Evolutionary conservation across 2,888 invertebrate species (phyloP).

Genomic region (Idaea aversata): DNA sequence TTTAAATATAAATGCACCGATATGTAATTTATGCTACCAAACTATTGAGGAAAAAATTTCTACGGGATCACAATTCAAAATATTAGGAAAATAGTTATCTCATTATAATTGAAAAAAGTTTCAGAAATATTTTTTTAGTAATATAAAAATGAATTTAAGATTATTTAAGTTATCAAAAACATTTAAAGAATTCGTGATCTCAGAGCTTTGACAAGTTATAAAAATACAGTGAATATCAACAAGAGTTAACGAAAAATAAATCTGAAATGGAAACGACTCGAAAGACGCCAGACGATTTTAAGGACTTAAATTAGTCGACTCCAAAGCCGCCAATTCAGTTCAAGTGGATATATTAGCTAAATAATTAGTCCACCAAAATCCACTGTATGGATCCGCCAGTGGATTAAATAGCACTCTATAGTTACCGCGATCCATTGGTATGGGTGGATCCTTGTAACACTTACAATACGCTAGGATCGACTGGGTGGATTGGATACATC

Average conservation of each 20-base stretch:
- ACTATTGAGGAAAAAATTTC: conserved; percentile 65
- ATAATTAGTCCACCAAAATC: no score
- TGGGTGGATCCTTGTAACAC: no score
- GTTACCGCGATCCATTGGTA: no score
- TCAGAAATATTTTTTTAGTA: conserved; percentile 60
- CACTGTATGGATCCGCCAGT: no score
- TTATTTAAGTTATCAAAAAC: conserved; percentile 1
- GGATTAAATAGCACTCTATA: no score
- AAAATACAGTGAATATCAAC: neutral
- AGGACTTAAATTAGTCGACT: no score
- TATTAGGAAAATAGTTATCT: conserved; percentile 75
- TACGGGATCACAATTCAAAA: conserved; percentile 70
- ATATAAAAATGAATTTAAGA: conserved; percentile 34
- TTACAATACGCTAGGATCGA: no score
- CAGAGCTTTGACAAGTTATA: neutral
- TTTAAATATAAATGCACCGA: conserved; percentile 74
- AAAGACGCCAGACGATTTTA: no score
- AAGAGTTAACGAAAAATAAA: neutral
- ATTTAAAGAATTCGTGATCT: conserved; percentile 4
- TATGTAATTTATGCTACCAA: conserved; percentile 69
- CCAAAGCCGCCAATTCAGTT: no score
- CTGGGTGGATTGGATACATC: no score
- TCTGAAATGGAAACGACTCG: neutral
- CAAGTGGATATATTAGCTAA: no score
- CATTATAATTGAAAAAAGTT: conserved; percentile 61